Evolutionary conservation across 2,797 vertebrate species (phyloP).

Genomic region (Hippopotamyrus pictus): DNA sequence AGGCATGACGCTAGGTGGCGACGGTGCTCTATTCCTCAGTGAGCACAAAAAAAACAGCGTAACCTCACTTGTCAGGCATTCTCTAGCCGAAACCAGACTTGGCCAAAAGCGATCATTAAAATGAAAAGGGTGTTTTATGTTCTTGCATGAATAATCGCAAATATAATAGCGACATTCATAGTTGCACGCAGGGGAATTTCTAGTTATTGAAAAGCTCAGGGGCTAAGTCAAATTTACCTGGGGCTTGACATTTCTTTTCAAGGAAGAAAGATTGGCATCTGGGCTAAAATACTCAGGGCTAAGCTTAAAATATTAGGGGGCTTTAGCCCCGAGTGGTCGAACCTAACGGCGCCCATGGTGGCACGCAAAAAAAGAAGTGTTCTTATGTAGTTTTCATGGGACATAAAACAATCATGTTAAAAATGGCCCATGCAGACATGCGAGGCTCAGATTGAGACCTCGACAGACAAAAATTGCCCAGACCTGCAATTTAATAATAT

Average conservation of each 20-base stretch:
- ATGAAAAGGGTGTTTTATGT: not conserved
- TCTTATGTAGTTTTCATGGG: not conserved
- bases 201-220: not conserved
- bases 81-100: not conserved
- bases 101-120: not conserved
- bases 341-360: not conserved
- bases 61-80: not conserved
- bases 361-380: not conserved
- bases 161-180: not conserved
- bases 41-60: not conserved
- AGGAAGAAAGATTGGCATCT: not conserved
- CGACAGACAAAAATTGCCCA: not conserved
- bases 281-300: not conserved
- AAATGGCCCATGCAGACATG: not conserved
- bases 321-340: not conserved
- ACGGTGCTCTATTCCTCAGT: not conserved
- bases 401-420: not conserved
- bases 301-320: not conserved
- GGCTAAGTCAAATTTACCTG: not conserved
- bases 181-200: not conserved
- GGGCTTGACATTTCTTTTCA: not conserved
- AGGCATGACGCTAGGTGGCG: not conserved
- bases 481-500: not conserved
- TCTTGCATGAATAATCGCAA: not conserved
- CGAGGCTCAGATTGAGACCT: not conserved